A percentile compares a stretch with the other conserved stretches of the same genome.
phyloP scores from a whole-genome alignment of 2,113 vertebrate genomes.

The Ibidorhyncha struthersii region DNA sequence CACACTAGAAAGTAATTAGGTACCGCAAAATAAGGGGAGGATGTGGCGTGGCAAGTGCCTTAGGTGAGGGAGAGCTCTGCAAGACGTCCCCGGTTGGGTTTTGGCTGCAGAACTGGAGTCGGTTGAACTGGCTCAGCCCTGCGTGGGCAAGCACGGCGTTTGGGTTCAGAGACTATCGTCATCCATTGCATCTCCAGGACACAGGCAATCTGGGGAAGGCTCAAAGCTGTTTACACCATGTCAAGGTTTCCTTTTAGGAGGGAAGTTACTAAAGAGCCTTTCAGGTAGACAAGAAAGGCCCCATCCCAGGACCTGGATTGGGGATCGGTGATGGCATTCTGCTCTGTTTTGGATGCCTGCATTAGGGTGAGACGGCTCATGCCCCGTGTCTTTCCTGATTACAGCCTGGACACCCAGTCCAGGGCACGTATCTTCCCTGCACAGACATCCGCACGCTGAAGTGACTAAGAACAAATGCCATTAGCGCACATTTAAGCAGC shows the following conservation, averaged over 20 bases:
- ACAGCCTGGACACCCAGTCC: neutral
- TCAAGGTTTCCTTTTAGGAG: neutral
- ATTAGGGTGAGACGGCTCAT: neutral
- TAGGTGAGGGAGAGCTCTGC: neutral
- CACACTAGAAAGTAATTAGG: slow-evolving; percentile 32
- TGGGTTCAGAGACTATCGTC: neutral
- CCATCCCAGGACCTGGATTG: neutral
- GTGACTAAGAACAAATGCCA: neutral
- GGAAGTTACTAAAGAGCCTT: neutral
- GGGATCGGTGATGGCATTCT: neutral
- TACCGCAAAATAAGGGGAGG: neutral
- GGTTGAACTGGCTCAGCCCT: neutral
- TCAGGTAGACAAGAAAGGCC: neutral
- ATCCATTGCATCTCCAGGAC: neutral
- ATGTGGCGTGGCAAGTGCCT: neutral
- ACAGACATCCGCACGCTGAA: neutral
- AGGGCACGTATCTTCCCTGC: neutral
- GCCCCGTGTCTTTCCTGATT: neutral
- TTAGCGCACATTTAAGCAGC: neutral
- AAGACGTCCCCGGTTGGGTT: fast-evolving
- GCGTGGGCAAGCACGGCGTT: fast-evolving
- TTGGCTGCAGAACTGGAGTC: neutral
- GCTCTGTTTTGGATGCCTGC: neutral
- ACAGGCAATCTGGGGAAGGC: neutral
- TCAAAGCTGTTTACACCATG: neutral